These are phyloP conservation scores for Luffia ferchaultella DNA, from an alignment of 2,888 invertebrate species.

Conservation along the genomic window DNA sequence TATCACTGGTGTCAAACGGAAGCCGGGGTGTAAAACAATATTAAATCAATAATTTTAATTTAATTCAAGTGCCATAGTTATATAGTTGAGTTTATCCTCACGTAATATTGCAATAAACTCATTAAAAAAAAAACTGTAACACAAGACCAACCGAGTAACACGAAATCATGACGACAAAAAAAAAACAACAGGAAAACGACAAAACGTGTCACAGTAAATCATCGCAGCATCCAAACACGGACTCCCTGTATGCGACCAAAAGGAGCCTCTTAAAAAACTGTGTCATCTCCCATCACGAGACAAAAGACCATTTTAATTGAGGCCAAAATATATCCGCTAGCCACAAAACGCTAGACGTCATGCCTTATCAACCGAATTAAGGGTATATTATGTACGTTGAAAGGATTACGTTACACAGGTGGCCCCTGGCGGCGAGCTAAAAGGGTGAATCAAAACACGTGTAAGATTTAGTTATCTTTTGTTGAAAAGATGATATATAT, in stretches of 20 bases:
- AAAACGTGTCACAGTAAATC: constrained; percentile 51
- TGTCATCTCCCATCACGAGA: constrained; percentile 54
- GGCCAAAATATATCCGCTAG: constrained; percentile 35
- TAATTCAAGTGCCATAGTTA: no score
- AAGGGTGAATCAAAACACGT: not conserved
- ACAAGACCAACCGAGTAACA: not conserved
- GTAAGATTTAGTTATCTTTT: not conserved
- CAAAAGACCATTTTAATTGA: constrained; percentile 53
- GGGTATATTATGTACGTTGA: constrained; percentile 56
- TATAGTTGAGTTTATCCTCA: no score
- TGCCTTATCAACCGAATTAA: constrained; percentile 62
- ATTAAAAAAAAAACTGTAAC: no score
- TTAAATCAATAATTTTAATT: no score
- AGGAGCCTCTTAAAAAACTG: constrained; percentile 28
- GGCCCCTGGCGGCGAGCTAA: constrained; percentile 22
- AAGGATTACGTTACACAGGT: constrained; percentile 58
- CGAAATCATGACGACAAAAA: not conserved
- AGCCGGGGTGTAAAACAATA: no score
- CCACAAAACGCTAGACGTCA: constrained; percentile 60
- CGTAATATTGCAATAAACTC: no score
- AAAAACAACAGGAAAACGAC: constrained; percentile 28
- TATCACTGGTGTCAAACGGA: no score
- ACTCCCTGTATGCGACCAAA: constrained; percentile 25
- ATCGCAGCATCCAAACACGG: constrained; percentile 53
- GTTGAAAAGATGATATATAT: no score